Percentiles rank a stretch among this genome's conserved stretches.
Conservation (phyloP, 2,113 vertebrate species). For the Rhea americana region DNA sequence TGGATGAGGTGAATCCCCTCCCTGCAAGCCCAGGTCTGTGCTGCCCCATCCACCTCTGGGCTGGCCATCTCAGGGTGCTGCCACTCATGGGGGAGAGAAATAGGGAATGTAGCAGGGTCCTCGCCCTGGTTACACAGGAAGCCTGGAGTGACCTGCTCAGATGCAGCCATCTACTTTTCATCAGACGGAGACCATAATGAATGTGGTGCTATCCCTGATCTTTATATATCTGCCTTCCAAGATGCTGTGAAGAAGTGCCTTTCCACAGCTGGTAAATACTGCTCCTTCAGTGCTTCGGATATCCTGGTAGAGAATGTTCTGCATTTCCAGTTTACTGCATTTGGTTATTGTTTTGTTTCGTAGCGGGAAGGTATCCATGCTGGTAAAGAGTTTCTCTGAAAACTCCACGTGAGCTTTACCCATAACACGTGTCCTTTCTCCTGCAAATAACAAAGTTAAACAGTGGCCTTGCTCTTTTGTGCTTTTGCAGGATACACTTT, state of each 20-base stretch:
- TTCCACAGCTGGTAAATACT: not conserved
- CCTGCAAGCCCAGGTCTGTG: too few species aligned
- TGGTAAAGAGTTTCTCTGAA: not conserved
- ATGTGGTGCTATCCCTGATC: not conserved
- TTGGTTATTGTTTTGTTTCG: not conserved
- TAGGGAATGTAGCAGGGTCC: accelerated
- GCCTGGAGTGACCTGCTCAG: not conserved
- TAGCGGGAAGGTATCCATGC: not conserved
- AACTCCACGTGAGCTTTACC: not conserved
- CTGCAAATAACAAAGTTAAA: not conserved
- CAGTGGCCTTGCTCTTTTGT: not conserved
- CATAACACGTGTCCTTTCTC: not conserved
- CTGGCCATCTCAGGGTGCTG: not conserved
- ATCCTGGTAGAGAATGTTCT: not conserved
- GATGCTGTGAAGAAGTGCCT: not conserved
- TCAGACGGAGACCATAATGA: not conserved
- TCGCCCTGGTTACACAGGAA: too few species aligned
- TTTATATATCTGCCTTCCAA: not conserved
- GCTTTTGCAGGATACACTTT: not conserved
- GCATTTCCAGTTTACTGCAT: not conserved
- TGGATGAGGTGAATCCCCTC: too few species aligned
- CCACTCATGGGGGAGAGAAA: not conserved
- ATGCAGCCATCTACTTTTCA: not conserved
- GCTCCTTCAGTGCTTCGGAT: not conserved
- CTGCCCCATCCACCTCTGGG: too few species aligned